These are phyloP conservation scores for Lacerta bilineata DNA, from an alignment of 2,797 vertebrate species.

Conservation along the genomic window DNA sequence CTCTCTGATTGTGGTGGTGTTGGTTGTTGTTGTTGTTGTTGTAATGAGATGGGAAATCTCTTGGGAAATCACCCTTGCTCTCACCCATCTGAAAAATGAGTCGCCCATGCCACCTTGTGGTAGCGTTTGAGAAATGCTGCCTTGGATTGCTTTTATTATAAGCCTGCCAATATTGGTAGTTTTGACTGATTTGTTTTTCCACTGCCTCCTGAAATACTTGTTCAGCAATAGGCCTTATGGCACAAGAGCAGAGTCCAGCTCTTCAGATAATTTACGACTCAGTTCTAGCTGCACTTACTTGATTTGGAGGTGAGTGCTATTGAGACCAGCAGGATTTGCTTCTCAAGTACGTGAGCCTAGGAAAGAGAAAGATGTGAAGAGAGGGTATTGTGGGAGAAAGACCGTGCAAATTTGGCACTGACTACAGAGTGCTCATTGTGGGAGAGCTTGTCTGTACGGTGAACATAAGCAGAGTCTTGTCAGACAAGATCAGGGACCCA, in stretches of 20 bases:
- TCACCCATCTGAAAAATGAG: background rate
- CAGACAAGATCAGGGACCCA: background rate
- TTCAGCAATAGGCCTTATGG: background rate
- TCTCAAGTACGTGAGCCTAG: background rate
- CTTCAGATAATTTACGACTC: background rate
- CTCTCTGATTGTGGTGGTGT: background rate
- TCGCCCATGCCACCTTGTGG: slow-evolving; percentile 11
- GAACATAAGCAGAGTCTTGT: background rate
- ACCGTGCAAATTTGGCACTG: background rate
- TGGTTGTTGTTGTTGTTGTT: background rate
- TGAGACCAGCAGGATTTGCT: background rate
- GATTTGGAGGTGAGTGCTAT: rapidly evolving
- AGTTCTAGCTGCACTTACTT: background rate
- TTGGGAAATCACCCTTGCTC: background rate
- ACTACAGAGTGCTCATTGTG: background rate
- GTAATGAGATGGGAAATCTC: background rate
- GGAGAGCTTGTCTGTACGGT: background rate
- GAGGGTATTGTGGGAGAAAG: background rate
- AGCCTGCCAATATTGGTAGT: background rate
- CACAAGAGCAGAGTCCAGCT: background rate
- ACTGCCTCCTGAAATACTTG: background rate
- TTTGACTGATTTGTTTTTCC: background rate
- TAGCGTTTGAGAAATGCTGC: background rate
- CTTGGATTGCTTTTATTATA: background rate
- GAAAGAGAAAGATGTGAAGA: background rate